Base-by-base conservation (phyloP, 2,113 vertebrate genomes). In the Perognathus longimembris region DNA sequence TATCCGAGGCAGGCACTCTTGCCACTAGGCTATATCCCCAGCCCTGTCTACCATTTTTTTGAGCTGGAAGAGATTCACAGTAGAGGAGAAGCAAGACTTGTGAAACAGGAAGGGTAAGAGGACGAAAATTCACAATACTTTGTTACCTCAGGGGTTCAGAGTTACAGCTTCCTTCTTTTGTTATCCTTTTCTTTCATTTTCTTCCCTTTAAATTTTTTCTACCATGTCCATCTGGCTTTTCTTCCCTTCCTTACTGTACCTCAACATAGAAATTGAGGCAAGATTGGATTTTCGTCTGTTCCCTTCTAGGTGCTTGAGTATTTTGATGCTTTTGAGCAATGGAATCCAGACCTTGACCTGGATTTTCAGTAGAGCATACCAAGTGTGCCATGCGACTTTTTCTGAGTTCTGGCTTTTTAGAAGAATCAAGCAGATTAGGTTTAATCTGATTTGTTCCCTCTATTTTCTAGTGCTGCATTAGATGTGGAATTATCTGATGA, bases 401-500 rank as follows among this genome's bases (percentile, higher is more conserved):
- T 32, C 34, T 96, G 28, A 54, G 22, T 42, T 90, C 40, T 93
- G 28, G 45, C 30, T 50, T 92, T 88, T 73, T 40, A 63, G 87
- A 22, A 59, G 30, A 64, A 36, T 20, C 66, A 71, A 40, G 36
- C 30, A 63, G 36, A 11, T 85, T 26, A 59, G 18, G 54, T 50
- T 42, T 77, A 7, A n/a, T 36, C 66, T 34, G 45, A 17, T 64
- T 64, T 57, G 22, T 57, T 7, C 7, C 9, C 3, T 91, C 30
- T 74, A 4, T 89, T 61, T 94, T 78, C 36, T 50, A 99, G 99
- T 2, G 99, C 99, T 77, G 99, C 99, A 1, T 96, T 99, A 32
- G 99, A 99, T 22, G 99, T 99, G 90, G 99, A 99, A 89, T 97
- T 99, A 54, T 99, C 99, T 0, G 99, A 99, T n/a, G 99, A 99